Evolutionary conservation across 2,888 invertebrate genomes (phyloP), one percentile per base, ranked within the genome.

Genomic region (Ochropleura leucogaster): DNA sequence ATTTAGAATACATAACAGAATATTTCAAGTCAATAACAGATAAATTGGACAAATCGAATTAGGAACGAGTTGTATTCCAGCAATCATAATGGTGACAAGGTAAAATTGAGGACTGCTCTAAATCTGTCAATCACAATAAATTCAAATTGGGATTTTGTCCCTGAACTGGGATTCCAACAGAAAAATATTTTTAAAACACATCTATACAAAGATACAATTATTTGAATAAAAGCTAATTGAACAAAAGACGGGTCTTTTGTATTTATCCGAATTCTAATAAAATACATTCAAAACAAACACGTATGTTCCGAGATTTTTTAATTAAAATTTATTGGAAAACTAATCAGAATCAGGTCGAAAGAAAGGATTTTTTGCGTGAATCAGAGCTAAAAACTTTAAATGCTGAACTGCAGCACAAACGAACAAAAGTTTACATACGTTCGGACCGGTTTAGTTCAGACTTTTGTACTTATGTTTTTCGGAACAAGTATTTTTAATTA

Each of bases 281-380:
- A 75, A 46, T 49, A 12, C 53, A 55, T 77, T 77, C 46, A 51
- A 72, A 69, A 75, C 55, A 69, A 57, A 44, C 16, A 40, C 16
- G 47, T 74, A 44, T 68, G 20, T 59, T 70, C 55, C 16, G 40
- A 59, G 46, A 47, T 64, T 74, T 78, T 79, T 82, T 73, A 72
- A 82, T 82, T 62, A 77, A 82, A 79, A 64, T n/a, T 64, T 16
- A 65, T 72, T 59, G 68, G 20, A 5, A 30, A 67, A 75, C 53
- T 46, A 55, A 80, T 75, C 63, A 70, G 75, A 64, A 64, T 46
- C 44, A 12, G 49, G 6, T 46, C 20, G 46, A 77, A 63, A 49
- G 62, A 47, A 62, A 30, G 30, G 30, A 47, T 72, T 79, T 79
- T 62, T 64, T 20, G 14, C 46, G 8, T 53, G 67, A 59, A 67